phyloP scores from a whole-genome alignment of 1,140 invertebrate genomes.

The Hypothenemus hampei region DNA sequence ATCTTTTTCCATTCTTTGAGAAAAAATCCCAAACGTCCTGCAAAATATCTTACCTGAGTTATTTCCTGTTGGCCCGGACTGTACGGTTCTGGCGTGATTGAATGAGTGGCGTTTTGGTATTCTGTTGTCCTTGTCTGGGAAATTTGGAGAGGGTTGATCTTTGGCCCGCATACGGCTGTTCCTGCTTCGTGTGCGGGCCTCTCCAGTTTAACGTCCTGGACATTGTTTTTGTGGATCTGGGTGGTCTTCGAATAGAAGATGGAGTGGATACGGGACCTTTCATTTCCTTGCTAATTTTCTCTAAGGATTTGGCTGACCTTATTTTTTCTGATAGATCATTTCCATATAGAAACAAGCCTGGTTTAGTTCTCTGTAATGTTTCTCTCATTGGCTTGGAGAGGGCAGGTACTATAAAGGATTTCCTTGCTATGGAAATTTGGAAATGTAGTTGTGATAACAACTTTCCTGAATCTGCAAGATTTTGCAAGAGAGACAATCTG shows the following conservation, averaged over 20 bases:
- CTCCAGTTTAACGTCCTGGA: background rate
- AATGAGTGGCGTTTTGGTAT: background rate
- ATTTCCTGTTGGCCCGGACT: background rate
- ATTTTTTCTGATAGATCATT: background rate
- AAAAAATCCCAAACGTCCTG: slow-evolving; percentile 1
- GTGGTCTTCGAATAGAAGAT: too few relatives aligned
- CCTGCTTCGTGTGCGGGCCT: background rate
- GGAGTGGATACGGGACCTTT: too few relatives aligned
- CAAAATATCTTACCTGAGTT: background rate
- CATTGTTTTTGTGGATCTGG: background rate
- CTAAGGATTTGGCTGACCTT: slow-evolving; percentile 1
- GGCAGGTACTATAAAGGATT: background rate
- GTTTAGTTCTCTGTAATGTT: background rate
- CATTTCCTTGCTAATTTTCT: slow-evolving; percentile 5
- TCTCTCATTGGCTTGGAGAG: background rate
- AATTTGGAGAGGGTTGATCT: background rate
- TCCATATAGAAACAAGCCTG: background rate
- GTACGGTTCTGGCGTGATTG: background rate
- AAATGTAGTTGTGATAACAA: background rate
- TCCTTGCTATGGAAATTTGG: background rate
- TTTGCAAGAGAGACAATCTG: background rate
- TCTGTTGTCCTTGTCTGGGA: too few relatives aligned
- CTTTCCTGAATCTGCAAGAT: background rate
- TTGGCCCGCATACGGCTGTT: background rate
- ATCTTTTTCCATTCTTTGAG: slow-evolving; percentile 1